phyloP scores from a whole-genome alignment of 2,888 invertebrate species.

The Uloborus plumipes region DNA sequence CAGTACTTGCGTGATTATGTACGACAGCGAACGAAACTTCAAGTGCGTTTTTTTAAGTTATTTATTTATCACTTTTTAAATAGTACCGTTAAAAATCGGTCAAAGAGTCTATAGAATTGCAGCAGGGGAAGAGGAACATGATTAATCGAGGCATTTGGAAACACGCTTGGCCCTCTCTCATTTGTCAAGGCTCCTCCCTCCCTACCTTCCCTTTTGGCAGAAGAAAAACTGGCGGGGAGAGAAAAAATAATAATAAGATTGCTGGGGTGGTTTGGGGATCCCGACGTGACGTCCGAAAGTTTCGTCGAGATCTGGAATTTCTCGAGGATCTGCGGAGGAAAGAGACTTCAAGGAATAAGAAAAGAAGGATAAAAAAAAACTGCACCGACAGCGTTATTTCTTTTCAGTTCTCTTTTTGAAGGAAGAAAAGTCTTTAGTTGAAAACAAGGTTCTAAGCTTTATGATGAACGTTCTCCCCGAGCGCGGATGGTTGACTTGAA shows the following conservation, averaged over 20 bases:
- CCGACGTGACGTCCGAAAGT: constrained; percentile 43
- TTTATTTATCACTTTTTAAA: too few relatives aligned
- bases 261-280: constrained; percentile 5
- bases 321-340: background rate
- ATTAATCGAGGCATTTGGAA: constrained; percentile 41
- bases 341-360: background rate
- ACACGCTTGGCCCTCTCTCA: constrained; percentile 17
- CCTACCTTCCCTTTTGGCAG: constrained; percentile 20
- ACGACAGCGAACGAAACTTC: too few relatives aligned
- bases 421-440: constrained; percentile 29
- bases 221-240: constrained; percentile 14
- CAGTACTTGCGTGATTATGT: too few relatives aligned
- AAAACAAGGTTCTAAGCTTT: constrained; percentile 43
- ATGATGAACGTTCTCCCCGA: background rate
- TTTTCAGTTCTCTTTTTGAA: constrained; percentile 15
- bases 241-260: constrained; percentile 21
- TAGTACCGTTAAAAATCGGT: constrained; percentile 15
- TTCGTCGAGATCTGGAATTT: constrained; percentile 26
- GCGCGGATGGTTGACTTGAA: background rate
- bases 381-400: constrained; percentile 37
- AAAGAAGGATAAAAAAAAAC: constrained; percentile 10
- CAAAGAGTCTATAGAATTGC: constrained; percentile 16
- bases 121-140: constrained; percentile 1
- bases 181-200: constrained; percentile 21
- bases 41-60: too few relatives aligned